Conservation (phyloP, 2,797 vertebrate genomes). For the Melanotaenia maccullochi region DNA sequence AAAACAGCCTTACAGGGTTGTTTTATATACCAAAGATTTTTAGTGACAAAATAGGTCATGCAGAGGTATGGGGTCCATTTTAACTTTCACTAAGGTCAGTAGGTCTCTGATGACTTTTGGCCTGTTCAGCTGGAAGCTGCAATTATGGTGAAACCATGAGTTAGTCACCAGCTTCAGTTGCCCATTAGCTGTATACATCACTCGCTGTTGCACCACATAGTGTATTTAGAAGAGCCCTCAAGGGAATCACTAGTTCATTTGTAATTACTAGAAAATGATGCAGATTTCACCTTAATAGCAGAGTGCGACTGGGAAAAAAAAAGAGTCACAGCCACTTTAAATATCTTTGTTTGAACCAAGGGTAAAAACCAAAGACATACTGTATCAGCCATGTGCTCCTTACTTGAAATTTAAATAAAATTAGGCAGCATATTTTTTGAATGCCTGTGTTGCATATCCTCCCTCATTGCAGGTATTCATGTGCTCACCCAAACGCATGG, state of each 20-base stretch:
- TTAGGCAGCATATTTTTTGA: constrained; percentile 7
- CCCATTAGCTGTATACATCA: constrained; percentile 67
- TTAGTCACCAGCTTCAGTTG: constrained; percentile 74
- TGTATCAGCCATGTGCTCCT: not conserved
- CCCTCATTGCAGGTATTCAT: constrained; percentile 16
- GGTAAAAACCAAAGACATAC: not conserved
- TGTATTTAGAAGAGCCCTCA: constrained; percentile 63
- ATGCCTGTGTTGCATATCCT: constrained; percentile 9
- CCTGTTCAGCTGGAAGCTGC: constrained; percentile 76
- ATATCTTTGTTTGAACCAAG: constrained; percentile 40
- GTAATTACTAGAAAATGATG: constrained; percentile 75
- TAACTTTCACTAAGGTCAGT: constrained; percentile 74
- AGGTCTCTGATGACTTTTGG: constrained; percentile 71
- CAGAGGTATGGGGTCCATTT: constrained; percentile 42
- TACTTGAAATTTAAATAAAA: constrained; percentile 29
- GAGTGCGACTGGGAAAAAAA: constrained; percentile 37
- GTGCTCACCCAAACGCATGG: constrained; percentile 19
- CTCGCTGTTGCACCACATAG: constrained; percentile 47
- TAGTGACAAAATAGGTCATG: constrained; percentile 65
- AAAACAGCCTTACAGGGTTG: constrained; percentile 46
- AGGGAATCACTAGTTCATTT: constrained; percentile 75
- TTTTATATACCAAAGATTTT: constrained; percentile 34
- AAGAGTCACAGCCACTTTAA: constrained; percentile 46
- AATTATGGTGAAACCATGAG: constrained; percentile 68
- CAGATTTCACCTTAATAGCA: constrained; percentile 70